Base-by-base conservation (phyloP, 1,140 invertebrate genomes). In the Drosophila willistoni region DNA sequence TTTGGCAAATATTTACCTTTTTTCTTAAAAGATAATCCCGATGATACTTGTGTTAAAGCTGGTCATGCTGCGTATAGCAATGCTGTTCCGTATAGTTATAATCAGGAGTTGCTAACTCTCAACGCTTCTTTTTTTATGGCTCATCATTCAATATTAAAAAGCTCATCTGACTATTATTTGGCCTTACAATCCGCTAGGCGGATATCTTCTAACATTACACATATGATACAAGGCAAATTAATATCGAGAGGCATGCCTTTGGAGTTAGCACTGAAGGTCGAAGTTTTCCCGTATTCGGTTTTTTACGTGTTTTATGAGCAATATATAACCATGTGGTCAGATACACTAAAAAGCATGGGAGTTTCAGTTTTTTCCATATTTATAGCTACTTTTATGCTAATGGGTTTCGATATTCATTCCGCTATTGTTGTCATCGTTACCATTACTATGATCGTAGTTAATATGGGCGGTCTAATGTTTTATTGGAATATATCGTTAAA, bases 231-330 rank as follows among this genome's bases (percentile, higher is more conserved):
- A 74, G 87, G 79, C 0, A 93, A 94, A 74, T 74, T 96, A 5
- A 90, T 92, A 64, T 87, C 90, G 1, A 78, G 90, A 25, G 93
- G 93, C 13, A 73, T 92, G 33, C 92, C 91, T 14, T 61, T 90
- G 7, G 77, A 91, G 7, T 83, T 91, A 66, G 94, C 93, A 25
- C 70, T 92, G 2, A 93, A 94, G 5, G 94, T 96, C 39, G 95
- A 96, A 93, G 97, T 99, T n/a, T 99, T 99, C 92, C 97, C 98
- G 0, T 99, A 99, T 93, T 98, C 98, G 73, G 95, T 99, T 22
- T 99, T 99, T 93, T 99, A 99, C 91, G 98, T 99, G 10, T 99
- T 99, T 93, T 99, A 99, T 91, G 99, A 99, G 92, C 99, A 99
- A 93, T 99, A 99, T 93, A 93, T 99, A 68, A 99, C 97, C 4